Percentiles rank a stretch among this genome's conserved stretches.
phyloP scores from a whole-genome alignment of 1,140 invertebrate species.

The Brachionus paranguensis region DNA sequence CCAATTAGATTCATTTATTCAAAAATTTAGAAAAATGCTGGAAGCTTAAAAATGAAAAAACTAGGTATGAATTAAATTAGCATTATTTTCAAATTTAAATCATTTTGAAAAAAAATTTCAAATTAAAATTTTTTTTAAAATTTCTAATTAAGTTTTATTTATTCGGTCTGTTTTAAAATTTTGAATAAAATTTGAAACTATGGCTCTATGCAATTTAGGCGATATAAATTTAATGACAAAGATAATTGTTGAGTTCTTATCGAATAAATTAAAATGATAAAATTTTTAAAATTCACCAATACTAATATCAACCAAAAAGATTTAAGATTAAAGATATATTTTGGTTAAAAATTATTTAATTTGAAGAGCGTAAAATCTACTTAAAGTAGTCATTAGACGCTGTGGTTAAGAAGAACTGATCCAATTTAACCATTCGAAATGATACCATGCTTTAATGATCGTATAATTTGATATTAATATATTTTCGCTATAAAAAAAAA shows the following conservation, averaged over 20 bases:
- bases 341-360: neutral
- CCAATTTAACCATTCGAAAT: neutral
- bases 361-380: neutral
- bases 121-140: neutral
- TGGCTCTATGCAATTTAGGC: neutral
- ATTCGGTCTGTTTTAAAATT: neutral
- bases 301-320: neutral
- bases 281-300: neutral
- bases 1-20: too few relatives aligned
- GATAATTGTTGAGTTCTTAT: neutral
- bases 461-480: neutral
- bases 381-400: neutral
- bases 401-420: neutral
- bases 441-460: neutral
- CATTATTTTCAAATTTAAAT: too few relatives aligned
- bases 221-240: neutral
- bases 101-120: too few relatives aligned
- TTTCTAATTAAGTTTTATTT: neutral
- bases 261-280: neutral
- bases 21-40: too few relatives aligned
- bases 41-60: too few relatives aligned
- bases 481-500: neutral
- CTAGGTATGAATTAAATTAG: too few relatives aligned
- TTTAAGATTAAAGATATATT: neutral
- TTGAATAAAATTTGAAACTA: neutral